These are phyloP conservation scores for Holothuria glaberrima DNA, from an alignment of 35 echinoderm and acorn worm genomes.

Conservation along the genomic window DNA sequence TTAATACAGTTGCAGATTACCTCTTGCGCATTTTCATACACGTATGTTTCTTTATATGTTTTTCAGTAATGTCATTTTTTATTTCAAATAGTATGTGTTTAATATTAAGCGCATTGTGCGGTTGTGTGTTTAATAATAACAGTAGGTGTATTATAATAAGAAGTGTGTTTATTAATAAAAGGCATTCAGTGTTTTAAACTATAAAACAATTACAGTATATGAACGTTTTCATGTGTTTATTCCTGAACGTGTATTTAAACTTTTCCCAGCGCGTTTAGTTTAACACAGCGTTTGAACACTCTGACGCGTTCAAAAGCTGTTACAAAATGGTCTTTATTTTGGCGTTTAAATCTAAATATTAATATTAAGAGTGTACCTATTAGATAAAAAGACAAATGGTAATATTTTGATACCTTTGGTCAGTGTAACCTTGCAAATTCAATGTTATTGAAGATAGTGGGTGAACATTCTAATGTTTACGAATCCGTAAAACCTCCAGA, in stretches of 20 bases:
- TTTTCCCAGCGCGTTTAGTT: neutral
- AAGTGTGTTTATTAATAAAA: neutral
- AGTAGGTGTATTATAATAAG: neutral
- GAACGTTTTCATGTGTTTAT: neutral
- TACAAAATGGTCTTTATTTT: neutral
- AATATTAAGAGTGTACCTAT: neutral
- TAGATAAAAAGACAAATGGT: no score
- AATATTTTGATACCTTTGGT: no score
- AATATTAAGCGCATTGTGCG: neutral
- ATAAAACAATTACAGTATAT: neutral
- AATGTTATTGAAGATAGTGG: no score
- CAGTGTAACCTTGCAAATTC: no score
- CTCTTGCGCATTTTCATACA: neutral
- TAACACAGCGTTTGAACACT: neutral
- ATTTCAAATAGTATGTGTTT: no score
- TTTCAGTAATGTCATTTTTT: neutral
- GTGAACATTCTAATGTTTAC: no score
- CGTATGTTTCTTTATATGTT: neutral
- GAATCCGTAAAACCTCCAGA: no score
- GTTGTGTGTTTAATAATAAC: neutral
- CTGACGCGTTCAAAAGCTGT: neutral
- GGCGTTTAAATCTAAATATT: neutral
- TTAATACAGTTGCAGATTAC: neutral
- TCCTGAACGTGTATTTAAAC: neutral
- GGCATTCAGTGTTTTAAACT: neutral